Evolutionary conservation across 2,888 invertebrate species (phyloP).

Genomic region (Drosophila borealis): DNA sequence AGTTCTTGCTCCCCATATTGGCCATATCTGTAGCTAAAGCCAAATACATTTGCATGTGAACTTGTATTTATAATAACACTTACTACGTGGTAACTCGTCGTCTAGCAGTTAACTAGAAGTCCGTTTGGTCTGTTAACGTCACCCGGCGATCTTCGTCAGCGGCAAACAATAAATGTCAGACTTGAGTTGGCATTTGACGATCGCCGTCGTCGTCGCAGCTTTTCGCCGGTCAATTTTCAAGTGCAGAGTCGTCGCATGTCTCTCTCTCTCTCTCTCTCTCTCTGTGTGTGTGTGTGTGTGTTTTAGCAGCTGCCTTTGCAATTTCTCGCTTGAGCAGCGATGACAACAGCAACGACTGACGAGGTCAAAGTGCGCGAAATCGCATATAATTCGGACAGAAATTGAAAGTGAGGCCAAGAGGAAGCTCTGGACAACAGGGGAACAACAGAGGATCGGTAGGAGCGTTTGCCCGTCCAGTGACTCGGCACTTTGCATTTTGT

Average conservation of each 20-base stretch:
- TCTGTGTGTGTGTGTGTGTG: constrained; percentile 25
- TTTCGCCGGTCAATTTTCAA: constrained; percentile 67
- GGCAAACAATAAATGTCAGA: constrained; percentile 62
- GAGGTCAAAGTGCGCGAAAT: constrained; percentile 71
- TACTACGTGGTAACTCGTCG: constrained; percentile 8
- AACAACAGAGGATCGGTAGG: constrained; percentile 3
- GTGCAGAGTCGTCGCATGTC: constrained; percentile 36
- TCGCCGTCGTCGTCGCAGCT: constrained; percentile 52
- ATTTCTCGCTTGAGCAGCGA: constrained; percentile 71
- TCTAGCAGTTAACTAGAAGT: constrained; percentile 6
- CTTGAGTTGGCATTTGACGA: constrained; percentile 66
- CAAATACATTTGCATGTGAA: too few relatives aligned
- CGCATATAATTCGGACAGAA: constrained; percentile 64
- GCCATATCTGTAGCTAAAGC: too few relatives aligned
- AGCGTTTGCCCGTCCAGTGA: constrained; percentile 38
- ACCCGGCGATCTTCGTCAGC: constrained; percentile 44
- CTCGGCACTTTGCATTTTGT: constrained; percentile 64
- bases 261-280: constrained; percentile 2
- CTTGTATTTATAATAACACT: not conserved
- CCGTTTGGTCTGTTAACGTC: constrained; percentile 40
- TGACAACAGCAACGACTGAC: constrained; percentile 43
- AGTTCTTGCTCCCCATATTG: too few relatives aligned
- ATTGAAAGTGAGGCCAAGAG: constrained; percentile 65
- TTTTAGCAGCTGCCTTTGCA: constrained; percentile 64
- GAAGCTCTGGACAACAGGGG: constrained; percentile 4